These are phyloP conservation scores for Drosophila dives DNA, from an alignment of 2,888 invertebrate genomes.

Conservation along the genomic window DNA sequence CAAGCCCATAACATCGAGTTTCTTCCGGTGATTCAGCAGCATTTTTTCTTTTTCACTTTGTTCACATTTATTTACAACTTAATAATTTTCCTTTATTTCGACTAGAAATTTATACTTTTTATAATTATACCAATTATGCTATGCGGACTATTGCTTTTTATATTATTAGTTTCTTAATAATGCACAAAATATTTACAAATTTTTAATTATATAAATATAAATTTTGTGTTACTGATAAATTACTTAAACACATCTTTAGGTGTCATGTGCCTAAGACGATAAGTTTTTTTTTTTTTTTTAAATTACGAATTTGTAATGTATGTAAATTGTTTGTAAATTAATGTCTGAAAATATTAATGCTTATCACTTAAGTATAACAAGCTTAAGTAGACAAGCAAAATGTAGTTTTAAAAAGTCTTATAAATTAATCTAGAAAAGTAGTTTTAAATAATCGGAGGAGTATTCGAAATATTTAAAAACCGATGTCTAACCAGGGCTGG, in stretches of 20 bases:
- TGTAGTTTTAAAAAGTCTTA: no score
- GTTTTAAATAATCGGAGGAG: constrained; percentile 24
- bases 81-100: background rate
- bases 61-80: background rate
- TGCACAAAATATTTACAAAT: background rate
- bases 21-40: no score
- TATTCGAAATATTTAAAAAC: constrained; percentile 54
- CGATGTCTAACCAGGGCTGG: constrained; percentile 11
- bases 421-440: no score
- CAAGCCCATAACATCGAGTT: no score
- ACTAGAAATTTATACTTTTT: background rate
- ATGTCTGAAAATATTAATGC: background rate
- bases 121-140: background rate
- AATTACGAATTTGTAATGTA: background rate
- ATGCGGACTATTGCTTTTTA: background rate
- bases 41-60: background rate
- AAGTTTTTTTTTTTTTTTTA: background rate
- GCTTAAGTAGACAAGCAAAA: background rate
- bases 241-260: background rate
- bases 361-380: background rate
- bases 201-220: background rate
- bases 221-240: background rate
- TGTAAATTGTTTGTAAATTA: background rate
- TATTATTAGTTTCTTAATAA: background rate
- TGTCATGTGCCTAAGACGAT: background rate